Evolutionary conservation across 1,140 invertebrate genomes (phyloP).

Genomic region (Geopemphigus sp.): DNA sequence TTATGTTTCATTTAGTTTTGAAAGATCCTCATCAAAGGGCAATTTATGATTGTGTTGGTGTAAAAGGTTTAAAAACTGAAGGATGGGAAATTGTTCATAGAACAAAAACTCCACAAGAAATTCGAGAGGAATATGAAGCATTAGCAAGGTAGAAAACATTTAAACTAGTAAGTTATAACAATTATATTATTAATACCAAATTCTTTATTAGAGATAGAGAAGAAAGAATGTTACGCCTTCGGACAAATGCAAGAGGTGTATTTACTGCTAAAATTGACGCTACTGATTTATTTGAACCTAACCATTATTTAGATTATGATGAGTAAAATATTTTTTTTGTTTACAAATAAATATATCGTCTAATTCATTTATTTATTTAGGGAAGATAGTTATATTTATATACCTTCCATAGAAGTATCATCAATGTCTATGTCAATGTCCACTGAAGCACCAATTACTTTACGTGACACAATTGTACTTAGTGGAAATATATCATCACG

Average conservation of each 20-base stretch:
- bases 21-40: constrained; percentile 74
- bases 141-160: constrained; percentile 60
- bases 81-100: constrained; percentile 89
- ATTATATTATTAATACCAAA: background rate
- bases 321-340: constrained; percentile 54
- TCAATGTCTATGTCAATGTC: constrained; percentile 89
- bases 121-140: constrained; percentile 90
- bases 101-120: constrained; percentile 88
- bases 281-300: constrained; percentile 80
- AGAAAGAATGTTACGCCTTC: constrained; percentile 77
- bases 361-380: constrained; percentile 53
- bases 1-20: constrained; percentile 62
- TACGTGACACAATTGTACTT: constrained; percentile 76
- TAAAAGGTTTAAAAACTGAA: constrained; percentile 81
- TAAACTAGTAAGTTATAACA: background rate
- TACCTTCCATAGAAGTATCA: constrained; percentile 82
- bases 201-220: constrained; percentile 65
- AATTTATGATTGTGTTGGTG: constrained; percentile 76
- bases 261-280: constrained; percentile 88
- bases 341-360: background rate
- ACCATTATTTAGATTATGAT: constrained; percentile 64
- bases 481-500: constrained; percentile 77
- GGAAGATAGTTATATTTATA: constrained; percentile 39
- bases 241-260: constrained; percentile 86
- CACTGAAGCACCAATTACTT: constrained; percentile 86